A percentile compares a stretch with the other conserved stretches of the same genome.
phyloP scores from a whole-genome alignment of 2,113 vertebrate species.

The Dasyprocta punctata region DNA sequence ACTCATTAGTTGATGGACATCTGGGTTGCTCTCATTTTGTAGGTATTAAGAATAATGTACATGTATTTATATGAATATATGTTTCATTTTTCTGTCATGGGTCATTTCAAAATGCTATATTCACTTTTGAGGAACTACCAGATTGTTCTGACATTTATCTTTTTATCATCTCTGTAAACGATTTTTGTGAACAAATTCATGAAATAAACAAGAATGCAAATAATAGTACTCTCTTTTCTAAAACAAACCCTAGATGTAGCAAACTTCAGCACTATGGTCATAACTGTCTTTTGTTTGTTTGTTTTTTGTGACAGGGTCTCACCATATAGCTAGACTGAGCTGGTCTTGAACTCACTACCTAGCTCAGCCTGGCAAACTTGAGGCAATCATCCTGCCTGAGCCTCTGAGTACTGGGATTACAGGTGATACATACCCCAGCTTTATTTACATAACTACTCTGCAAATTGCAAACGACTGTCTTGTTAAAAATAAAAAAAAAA shows the following conservation, averaged over 20 bases:
- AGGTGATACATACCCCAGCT: not conserved
- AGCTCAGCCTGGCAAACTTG: not conserved
- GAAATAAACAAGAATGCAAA: constrained; percentile 8
- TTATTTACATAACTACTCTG: not conserved
- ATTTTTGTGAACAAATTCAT: constrained; percentile 39
- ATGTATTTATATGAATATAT: not conserved
- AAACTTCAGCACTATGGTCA: not conserved
- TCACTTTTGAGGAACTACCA: not conserved
- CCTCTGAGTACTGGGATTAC: not conserved
- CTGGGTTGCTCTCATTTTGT: not conserved
- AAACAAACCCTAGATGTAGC: constrained; percentile 40
- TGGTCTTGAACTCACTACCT: too few relatives aligned
- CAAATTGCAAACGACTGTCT: not conserved
- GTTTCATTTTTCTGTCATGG: constrained; percentile 36
- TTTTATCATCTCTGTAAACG: not conserved
- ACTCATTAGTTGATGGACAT: not conserved
- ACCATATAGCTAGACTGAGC: not conserved
- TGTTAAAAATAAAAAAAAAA: not conserved
- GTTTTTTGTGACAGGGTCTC: not conserved
- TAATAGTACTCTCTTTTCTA: not conserved
- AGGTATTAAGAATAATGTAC: not conserved
- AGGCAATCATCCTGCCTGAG: not conserved
- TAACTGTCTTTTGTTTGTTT: not conserved
- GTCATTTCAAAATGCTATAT: constrained; percentile 1
- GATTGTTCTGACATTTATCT: not conserved